These are phyloP conservation scores for Ptilorrhoa leucosticta DNA, from an alignment of 2,113 vertebrate genomes.

Conservation along the genomic window DNA sequence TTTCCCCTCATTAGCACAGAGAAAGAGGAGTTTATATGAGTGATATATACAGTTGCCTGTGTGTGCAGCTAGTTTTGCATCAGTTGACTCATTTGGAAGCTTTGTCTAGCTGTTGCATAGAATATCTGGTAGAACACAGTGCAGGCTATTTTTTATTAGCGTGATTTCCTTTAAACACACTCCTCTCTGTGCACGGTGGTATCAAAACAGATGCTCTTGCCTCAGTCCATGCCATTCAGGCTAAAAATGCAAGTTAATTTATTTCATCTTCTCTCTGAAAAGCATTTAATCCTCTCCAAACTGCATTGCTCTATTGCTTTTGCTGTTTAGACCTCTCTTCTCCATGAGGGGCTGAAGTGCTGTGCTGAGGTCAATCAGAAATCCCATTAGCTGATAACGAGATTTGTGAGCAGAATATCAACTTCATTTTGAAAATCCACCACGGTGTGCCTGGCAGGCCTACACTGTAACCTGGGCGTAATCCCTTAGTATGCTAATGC, in stretches of 20 bases:
- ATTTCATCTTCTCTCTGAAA: neutral
- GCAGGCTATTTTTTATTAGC: neutral
- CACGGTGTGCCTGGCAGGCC: neutral
- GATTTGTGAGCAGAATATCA: slow-evolving; percentile 44
- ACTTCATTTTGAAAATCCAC: slow-evolving; percentile 24
- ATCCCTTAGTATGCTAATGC: slow-evolving; percentile 59
- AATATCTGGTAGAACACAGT: neutral
- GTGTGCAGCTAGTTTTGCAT: neutral
- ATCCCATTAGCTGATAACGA: slow-evolving; percentile 57
- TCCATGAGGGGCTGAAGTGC: neutral
- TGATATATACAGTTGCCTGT: neutral
- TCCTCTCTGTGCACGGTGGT: neutral
- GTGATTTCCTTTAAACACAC: neutral
- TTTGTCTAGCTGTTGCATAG: neutral
- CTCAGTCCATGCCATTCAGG: neutral
- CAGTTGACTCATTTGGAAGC: neutral
- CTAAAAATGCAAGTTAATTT: slow-evolving; percentile 10
- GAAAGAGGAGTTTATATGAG: neutral
- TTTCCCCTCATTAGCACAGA: neutral
- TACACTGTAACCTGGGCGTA: neutral
- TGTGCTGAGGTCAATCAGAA: slow-evolving; percentile 34
- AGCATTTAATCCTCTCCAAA: neutral
- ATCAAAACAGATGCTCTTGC: neutral
- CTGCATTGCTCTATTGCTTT: neutral
- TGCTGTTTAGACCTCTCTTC: neutral